phyloP scores from a whole-genome alignment of 1,140 invertebrate species.

The Argopecten irradians region DNA sequence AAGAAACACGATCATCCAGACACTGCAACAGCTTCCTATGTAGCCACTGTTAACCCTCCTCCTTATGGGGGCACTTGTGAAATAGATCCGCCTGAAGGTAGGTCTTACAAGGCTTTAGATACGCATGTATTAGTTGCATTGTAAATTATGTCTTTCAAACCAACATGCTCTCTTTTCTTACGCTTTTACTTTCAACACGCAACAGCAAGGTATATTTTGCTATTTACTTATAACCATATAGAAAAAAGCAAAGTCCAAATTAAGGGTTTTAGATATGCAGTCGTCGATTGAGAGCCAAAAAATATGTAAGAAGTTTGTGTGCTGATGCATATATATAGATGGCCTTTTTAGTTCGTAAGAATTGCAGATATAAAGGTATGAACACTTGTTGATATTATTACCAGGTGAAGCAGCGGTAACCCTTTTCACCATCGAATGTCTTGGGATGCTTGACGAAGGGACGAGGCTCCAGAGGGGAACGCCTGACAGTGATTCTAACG shows the following conservation, averaged over 20 bases:
- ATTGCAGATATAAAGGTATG: neutral
- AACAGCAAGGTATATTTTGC: too few relatives aligned
- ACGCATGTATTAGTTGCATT: too few relatives aligned
- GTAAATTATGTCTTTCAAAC: too few relatives aligned
- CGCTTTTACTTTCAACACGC: too few relatives aligned
- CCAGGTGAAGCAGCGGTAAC: constrained; percentile 24
- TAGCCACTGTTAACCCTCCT: constrained; percentile 24
- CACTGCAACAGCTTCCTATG: neutral
- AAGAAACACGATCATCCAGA: neutral
- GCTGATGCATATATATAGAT: neutral
- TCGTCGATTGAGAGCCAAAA: too few relatives aligned
- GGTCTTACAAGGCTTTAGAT: neutral
- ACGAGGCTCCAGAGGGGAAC: neutral
- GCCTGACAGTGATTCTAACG: neutral
- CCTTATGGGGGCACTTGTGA: constrained; percentile 12
- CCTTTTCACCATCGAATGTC: constrained; percentile 38
- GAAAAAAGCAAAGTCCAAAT: too few relatives aligned
- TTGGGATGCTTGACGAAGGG: constrained; percentile 36
- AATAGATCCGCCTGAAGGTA: constrained; percentile 32
- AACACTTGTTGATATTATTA: neutral
- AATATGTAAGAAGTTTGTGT: too few relatives aligned
- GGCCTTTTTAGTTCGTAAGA: neutral
- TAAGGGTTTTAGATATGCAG: too few relatives aligned
- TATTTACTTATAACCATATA: too few relatives aligned
- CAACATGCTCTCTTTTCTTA: too few relatives aligned